These are phyloP conservation scores for Pollachius pollachius DNA, from an alignment of 2,113 vertebrate species.

Conservation along the genomic window DNA sequence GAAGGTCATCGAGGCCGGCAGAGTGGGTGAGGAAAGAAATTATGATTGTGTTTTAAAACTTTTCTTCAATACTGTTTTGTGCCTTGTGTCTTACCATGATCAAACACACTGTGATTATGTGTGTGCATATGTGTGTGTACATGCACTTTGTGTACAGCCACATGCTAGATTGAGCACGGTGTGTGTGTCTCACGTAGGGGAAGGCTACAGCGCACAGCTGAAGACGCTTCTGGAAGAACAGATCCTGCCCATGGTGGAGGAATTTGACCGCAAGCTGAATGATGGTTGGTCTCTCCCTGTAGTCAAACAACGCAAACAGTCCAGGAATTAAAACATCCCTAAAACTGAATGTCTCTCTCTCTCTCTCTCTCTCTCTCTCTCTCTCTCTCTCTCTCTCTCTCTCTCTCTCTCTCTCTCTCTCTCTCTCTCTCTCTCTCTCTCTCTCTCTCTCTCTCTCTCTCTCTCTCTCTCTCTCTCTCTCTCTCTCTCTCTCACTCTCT, in stretches of 20 bases:
- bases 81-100: neutral
- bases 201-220: conserved; percentile 57
- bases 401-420: too few species aligned
- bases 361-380: too few species aligned
- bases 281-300: conserved; percentile 46
- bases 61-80: neutral
- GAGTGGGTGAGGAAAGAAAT: conserved; percentile 60
- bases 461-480: too few species aligned
- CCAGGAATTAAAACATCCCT: conserved; percentile 17
- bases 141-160: neutral
- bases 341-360: neutral
- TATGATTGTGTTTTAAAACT: too few species aligned
- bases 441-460: too few species aligned
- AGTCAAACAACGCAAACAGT: conserved; percentile 23
- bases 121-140: neutral
- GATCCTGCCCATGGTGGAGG: conserved; percentile 51
- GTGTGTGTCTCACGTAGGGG: conserved; percentile 34
- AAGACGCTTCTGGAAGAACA: conserved; percentile 53
- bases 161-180: neutral
- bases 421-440: too few species aligned
- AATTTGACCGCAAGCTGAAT: conserved; percentile 56
- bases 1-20: conserved; percentile 56
- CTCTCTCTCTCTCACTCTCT: too few species aligned
- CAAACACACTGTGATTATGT: neutral
- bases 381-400: too few species aligned